Conservation (phyloP, 2,113 vertebrate genomes). For the Nesoenas mayeri region DNA sequence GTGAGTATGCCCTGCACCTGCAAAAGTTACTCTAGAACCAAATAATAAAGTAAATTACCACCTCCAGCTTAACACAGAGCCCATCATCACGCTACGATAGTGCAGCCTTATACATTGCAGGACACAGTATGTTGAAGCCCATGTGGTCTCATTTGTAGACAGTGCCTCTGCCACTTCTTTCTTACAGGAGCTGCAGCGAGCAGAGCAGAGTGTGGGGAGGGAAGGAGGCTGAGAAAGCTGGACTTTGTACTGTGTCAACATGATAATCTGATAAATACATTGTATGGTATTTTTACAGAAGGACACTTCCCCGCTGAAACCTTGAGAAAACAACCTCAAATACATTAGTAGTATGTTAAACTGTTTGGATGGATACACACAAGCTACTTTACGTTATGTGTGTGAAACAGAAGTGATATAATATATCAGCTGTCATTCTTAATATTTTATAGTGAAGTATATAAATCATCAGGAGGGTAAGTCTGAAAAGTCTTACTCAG, state of each 20-base stretch:
- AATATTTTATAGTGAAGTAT: background rate
- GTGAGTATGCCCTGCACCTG: background rate
- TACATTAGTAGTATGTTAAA: background rate
- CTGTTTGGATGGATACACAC: background rate
- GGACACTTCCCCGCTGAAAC: background rate
- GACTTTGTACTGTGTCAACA: background rate
- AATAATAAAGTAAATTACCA: background rate
- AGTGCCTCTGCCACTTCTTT: background rate
- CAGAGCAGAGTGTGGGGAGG: background rate
- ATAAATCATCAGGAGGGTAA: background rate
- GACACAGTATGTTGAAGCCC: rapidly evolving
- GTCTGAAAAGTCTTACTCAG: background rate
- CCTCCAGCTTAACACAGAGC: background rate
- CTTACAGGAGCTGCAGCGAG: background rate
- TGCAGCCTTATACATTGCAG: rapidly evolving
- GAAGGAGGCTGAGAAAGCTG: background rate
- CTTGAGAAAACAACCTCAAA: background rate
- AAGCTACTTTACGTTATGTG: background rate
- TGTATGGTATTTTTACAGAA: background rate
- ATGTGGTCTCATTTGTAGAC: rapidly evolving
- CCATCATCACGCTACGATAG: rapidly evolving
- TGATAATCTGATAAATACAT: rapidly evolving
- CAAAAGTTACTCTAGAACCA: background rate
- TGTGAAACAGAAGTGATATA: background rate
- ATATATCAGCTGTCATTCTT: background rate